These are phyloP conservation scores for Diarsia mendica DNA, from an alignment of 2,888 invertebrate genomes.

Conservation along the genomic window DNA sequence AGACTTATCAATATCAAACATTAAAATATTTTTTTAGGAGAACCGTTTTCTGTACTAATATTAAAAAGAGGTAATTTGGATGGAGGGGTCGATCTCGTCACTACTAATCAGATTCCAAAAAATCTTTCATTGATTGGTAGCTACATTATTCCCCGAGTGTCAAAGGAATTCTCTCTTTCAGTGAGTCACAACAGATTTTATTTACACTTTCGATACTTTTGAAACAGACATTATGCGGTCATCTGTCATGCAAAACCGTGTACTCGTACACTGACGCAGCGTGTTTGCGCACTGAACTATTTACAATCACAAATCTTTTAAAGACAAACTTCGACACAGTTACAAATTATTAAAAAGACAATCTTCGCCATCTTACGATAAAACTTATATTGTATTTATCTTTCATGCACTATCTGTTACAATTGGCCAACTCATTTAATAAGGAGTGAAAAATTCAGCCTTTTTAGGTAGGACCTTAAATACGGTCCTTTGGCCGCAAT, in stretches of 20 bases:
- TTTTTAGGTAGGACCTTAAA: not conserved
- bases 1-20: not conserved
- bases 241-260: not conserved
- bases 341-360: not conserved
- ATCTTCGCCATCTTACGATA: not conserved
- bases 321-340: not conserved
- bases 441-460: constrained; percentile 2
- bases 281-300: not conserved
- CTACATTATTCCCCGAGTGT: no score
- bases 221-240: not conserved
- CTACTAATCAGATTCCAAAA: not conserved
- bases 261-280: not conserved
- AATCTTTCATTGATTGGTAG: no score
- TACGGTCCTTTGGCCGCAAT: constrained; percentile 13
- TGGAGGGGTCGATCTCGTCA: not conserved
- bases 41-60: no score
- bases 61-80: no score
- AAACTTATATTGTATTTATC: not conserved
- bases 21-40: no score
- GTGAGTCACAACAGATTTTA: not conserved
- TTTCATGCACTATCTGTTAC: constrained; percentile 2
- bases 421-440: not conserved
- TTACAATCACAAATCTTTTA: constrained; percentile 5
- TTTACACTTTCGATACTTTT: not conserved
- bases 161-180: not conserved